phyloP scores from a whole-genome alignment of 2,888 invertebrate genomes.

The Nemoura dubitans region DNA sequence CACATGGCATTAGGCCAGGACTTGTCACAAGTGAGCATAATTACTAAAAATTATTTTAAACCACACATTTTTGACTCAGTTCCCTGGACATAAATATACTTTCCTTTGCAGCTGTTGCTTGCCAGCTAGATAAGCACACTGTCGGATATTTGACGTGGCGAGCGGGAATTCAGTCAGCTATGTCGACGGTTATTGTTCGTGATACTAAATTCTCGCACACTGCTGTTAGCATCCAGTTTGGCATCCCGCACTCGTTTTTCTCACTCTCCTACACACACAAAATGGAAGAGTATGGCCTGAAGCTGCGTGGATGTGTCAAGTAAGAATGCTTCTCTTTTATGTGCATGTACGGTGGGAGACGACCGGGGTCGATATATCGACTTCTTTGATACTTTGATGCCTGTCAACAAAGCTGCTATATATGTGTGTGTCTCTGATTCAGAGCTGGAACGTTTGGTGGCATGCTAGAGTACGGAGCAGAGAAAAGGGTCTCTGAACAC shows the following conservation, averaged over 20 bases:
- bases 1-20: constrained; percentile 79
- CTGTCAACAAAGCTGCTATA: no score
- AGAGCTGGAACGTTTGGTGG: constrained; percentile 89
- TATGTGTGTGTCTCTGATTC: constrained; percentile 52
- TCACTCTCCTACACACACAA: constrained; percentile 81
- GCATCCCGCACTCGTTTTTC: constrained; percentile 81
- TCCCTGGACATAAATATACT: background rate
- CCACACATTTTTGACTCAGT: no score
- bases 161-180: constrained; percentile 71
- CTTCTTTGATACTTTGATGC: no score
- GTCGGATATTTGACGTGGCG: constrained; percentile 90
- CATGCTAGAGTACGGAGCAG: constrained; percentile 88
- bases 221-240: constrained; percentile 79
- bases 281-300: constrained; percentile 80
- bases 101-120: constrained; percentile 73
- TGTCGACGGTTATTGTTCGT: constrained; percentile 83
- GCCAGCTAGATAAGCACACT: constrained; percentile 87
- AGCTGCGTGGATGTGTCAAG: constrained; percentile 81
- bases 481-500: constrained; percentile 91
- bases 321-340: constrained; percentile 62
- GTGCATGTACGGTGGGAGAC: no score
- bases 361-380: no score
- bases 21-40: constrained; percentile 76
- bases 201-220: constrained; percentile 75
- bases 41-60: background rate